A percentile compares a stretch with the other conserved stretches of the same genome.
phyloP scores from a whole-genome alignment of 2,888 invertebrate species.

The Seira sanloemensis region DNA sequence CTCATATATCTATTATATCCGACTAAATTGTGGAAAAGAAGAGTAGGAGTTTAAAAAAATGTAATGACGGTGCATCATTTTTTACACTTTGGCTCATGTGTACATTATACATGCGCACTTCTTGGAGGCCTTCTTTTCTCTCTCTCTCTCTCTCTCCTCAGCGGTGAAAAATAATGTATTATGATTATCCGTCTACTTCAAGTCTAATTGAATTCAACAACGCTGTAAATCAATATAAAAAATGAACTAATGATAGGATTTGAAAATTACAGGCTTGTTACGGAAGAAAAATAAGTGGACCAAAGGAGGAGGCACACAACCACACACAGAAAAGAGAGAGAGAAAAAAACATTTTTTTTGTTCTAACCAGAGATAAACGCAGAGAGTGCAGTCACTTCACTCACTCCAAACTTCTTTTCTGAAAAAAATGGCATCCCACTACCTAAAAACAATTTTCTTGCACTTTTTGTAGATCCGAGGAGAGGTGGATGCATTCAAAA shows the following conservation, averaged over 20 bases:
- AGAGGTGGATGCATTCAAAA: not conserved
- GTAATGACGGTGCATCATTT: not conserved
- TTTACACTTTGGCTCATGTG: not conserved
- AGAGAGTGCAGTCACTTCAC: not conserved
- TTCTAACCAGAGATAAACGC: not conserved
- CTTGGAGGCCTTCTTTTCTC: constrained; percentile 53
- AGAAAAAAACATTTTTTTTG: too few species aligned
- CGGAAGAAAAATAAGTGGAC: constrained; percentile 64
- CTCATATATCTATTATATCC: too few species aligned
- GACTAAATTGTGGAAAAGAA: too few species aligned
- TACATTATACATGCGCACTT: constrained; percentile 57
- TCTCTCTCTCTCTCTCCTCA: too few species aligned
- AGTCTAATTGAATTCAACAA: constrained; percentile 66
- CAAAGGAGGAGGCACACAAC: constrained; percentile 39
- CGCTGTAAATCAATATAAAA: constrained; percentile 66
- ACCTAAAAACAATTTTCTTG: not conserved
- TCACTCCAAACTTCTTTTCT: not conserved
- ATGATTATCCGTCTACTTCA: constrained; percentile 52
- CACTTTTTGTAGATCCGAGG: not conserved
- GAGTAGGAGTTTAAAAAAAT: too few species aligned
- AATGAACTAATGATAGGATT: constrained; percentile 65
- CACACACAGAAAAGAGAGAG: constrained; percentile 19
- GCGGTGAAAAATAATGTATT: constrained; percentile 55
- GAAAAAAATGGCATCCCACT: not conserved
- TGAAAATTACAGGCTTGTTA: constrained; percentile 67